Base-by-base conservation (phyloP, 2,797 vertebrate species). In the Furcifer pardalis region DNA sequence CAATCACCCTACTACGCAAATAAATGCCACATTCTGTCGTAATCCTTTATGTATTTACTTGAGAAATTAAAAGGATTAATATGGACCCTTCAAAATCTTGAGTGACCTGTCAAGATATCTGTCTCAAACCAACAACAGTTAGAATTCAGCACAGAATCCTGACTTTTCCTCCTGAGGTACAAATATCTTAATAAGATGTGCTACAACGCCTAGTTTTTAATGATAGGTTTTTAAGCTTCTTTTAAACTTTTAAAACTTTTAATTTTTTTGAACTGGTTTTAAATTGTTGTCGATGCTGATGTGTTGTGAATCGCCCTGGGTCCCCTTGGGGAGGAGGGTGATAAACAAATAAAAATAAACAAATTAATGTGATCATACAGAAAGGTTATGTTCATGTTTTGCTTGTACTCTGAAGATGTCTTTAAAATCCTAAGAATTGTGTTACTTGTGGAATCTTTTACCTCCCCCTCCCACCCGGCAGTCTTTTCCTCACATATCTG, bases 1-100 rank as follows among this genome's bases (percentile, higher is more conserved):
- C 56, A 46, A 69, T 32, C 69, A 82, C 40, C 68, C 69, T 68
- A 27, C 56, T 62, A 46, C 44, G 69, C 69, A 63, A 74, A 74
- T 44, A 82, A 73, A 73, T 82, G 81, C 42, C n/a, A 49, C 30
- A 63, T 73, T 49, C 40, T 46, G 59, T 23, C 63, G 21, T 71
- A 82, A 62, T 63, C 37, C 37, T 74, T 63, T 74, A 65, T 82
- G 40, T 63, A 25, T 91, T 62, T 10, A 49, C 59, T 56, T 15
- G 62, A 60, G 37, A 66, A 89, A 77, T 78, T 87, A 89, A 56
- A 82, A 82, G 68, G 52, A 84, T 84, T 89, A 91, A 44, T 78
- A 92, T 40, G 62, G 68, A 30, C 62, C 83, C 75, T 87, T 60
- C 2, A 77, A 81, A 77, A 90, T 35, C n/a, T 75, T 32, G 88